Evolutionary conservation across 2,113 vertebrate species (phyloP), one percentile per base, ranked within the genome.

Genomic region (Deroptyus accipitrinus): DNA sequence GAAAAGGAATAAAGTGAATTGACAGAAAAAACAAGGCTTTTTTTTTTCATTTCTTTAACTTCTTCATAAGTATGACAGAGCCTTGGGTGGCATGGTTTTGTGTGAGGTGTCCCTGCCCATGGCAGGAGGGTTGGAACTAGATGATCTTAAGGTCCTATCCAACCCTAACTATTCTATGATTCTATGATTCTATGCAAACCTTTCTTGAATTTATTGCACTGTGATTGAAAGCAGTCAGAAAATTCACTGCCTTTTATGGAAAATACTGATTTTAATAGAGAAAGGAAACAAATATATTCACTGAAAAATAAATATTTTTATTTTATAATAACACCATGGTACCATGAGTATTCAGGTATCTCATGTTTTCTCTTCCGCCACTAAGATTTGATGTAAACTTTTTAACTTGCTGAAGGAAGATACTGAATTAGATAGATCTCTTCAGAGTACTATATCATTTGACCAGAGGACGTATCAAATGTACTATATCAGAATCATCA

Each of bases 311-410:
- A 46, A 41, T 1, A 3, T 30, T 61, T 44, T 41, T 1, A 0
- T 85, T 88, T 69, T 51, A 9, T 54, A 72, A 30, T 39, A 25
- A 24, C 8, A 2, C 4, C 4, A 11, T 19, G 7, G 2, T 48
- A 9, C 2, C 13, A 7, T 14, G 5, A 0, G 0, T 33, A 7
- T 54, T 35, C 44, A 6, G 2, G 12, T 41, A 30, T 46, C 30
- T 35, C 9, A 10, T 15, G 3, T 2, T 59, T 90, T 79, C 13
- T 49, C 7, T 66, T 52, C 25, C 15, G 37, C 14, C 12, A 16
- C 15, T 46, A 51, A 48, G 6, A 35, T 41, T 28, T 74, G 11
- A 70, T 9, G 22, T 14, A 24, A 86, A 69, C 6, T 14, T 37
- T 88, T 69, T 24, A 10, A 4, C 4, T 81, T 10, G 8, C 41